phyloP scores from a whole-genome alignment of 2,888 invertebrate genomes.

The Ganaspis brasiliensis region DNA sequence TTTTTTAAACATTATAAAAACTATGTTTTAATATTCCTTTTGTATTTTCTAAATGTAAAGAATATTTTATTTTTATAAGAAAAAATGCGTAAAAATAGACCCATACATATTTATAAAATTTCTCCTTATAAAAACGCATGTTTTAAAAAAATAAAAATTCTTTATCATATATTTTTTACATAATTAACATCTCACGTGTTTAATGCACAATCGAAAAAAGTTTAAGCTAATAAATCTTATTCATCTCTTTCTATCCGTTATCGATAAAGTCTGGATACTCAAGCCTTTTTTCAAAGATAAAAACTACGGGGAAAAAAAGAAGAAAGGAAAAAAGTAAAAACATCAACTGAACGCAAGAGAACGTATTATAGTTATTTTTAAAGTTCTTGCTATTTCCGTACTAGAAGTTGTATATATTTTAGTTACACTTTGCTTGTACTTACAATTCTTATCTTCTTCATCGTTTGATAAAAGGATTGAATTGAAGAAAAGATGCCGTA shows the following conservation, averaged over 20 bases:
- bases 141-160: too few species aligned
- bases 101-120: too few species aligned
- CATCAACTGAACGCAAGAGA: neutral
- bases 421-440: neutral
- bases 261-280: neutral
- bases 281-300: neutral
- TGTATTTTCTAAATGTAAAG: too few species aligned
- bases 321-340: neutral
- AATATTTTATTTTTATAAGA: too few species aligned
- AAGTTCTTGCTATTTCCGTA: neutral
- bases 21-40: too few species aligned
- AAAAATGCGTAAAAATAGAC: too few species aligned
- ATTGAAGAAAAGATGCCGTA: neutral
- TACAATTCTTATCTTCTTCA: neutral
- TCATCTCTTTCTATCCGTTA: neutral
- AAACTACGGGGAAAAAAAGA: neutral
- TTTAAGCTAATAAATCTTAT: neutral
- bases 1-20: neutral
- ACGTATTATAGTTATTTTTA: constrained; percentile 21
- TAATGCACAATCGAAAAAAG: neutral
- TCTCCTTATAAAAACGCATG: too few species aligned
- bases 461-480: constrained; percentile 7
- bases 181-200: too few species aligned
- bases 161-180: too few species aligned
- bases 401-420: neutral